These are phyloP conservation scores for Abramis brama DNA, from an alignment of 2,113 vertebrate species.

Conservation along the genomic window DNA sequence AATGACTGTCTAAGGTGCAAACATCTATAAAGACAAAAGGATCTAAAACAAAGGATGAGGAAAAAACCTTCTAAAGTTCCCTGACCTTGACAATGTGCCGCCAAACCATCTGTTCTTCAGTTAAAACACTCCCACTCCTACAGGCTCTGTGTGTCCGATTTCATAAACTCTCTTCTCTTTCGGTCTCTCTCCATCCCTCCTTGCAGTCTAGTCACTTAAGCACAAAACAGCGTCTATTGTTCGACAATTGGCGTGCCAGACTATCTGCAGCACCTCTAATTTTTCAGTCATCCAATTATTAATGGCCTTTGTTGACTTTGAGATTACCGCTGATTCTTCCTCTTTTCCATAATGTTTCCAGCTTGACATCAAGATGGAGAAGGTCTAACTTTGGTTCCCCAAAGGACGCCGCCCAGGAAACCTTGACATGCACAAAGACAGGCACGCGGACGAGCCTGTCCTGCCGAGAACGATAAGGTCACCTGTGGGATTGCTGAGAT, in stretches of 20 bases:
- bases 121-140: conserved; percentile 41
- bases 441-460: conserved; percentile 82
- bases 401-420: conserved; percentile 84
- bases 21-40: conserved; percentile 23
- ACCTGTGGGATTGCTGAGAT: conserved; percentile 90
- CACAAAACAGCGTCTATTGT: conserved; percentile 42
- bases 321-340: conserved; percentile 50
- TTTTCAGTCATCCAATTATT: conserved; percentile 78
- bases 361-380: conserved; percentile 86
- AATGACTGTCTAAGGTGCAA: background rate
- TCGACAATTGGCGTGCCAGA: conserved; percentile 63
- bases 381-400: conserved; percentile 80
- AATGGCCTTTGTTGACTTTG: conserved; percentile 72
- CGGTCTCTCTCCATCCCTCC: conserved; percentile 40
- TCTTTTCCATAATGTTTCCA: conserved; percentile 42
- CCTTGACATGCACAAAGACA: conserved; percentile 90
- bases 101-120: conserved; percentile 56
- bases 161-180: conserved; percentile 36
- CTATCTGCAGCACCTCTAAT: conserved; percentile 66
- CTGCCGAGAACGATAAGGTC: conserved; percentile 92
- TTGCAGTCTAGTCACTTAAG: conserved; percentile 50
- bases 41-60: conserved; percentile 7
- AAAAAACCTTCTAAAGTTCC: conserved; percentile 40
- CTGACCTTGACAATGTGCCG: conserved; percentile 53
- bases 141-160: conserved; percentile 17